phyloP scores from a whole-genome alignment of 2,888 invertebrate species.

The Chesias legatella region DNA sequence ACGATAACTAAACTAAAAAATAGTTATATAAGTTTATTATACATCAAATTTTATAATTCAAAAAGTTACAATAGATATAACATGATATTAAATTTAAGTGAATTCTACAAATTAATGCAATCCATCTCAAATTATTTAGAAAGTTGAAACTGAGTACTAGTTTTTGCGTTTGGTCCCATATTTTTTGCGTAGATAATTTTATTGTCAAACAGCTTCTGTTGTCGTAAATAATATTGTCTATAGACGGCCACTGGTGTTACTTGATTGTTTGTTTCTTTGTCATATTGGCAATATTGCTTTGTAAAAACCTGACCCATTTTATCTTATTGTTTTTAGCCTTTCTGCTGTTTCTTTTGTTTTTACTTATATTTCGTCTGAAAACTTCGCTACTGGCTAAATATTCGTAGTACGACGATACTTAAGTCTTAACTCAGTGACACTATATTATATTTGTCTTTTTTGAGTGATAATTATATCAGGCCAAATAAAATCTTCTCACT shows the following conservation, averaged over 20 bases:
- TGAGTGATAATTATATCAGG: too few relatives aligned
- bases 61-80: too few relatives aligned
- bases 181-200: slow-evolving; percentile 49
- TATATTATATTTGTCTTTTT: too few relatives aligned
- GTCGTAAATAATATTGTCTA: slow-evolving; percentile 64
- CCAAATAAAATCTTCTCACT: too few relatives aligned
- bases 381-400: neutral
- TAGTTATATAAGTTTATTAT: too few relatives aligned
- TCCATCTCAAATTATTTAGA: slow-evolving; percentile 28
- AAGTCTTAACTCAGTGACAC: too few relatives aligned
- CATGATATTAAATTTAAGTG: too few relatives aligned
- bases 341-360: slow-evolving; percentile 19
- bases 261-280: slow-evolving; percentile 54
- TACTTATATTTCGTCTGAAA: slow-evolving; percentile 4
- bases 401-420: too few relatives aligned
- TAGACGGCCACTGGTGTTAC: slow-evolving; percentile 71
- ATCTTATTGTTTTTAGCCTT: slow-evolving; percentile 38
- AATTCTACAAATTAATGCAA: slow-evolving; percentile 11
- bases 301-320: slow-evolving; percentile 59
- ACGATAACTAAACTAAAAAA: too few relatives aligned
- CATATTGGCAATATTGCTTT: slow-evolving; percentile 48
- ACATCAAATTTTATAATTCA: too few relatives aligned
- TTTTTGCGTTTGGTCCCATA: slow-evolving; percentile 31
- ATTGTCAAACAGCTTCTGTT: slow-evolving; percentile 61
- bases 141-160: slow-evolving; percentile 20